phyloP scores from a whole-genome alignment of 2,888 invertebrate species.

The Chrysodeixis includens region DNA sequence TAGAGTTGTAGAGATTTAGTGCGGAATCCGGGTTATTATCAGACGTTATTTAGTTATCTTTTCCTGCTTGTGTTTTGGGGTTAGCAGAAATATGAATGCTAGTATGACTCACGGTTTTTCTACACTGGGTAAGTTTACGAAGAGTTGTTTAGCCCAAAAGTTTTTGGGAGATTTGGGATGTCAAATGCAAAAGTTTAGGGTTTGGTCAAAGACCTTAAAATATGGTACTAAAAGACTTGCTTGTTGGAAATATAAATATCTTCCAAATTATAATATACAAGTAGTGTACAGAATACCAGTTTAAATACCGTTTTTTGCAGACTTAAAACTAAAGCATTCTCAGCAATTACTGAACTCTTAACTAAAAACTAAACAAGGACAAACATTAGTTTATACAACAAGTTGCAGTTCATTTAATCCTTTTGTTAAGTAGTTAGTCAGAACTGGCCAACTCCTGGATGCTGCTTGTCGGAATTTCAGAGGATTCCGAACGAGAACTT shows the following conservation, averaged over 20 bases:
- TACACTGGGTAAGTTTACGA: too few species aligned
- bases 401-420: slow-evolving; percentile 54
- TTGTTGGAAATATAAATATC: too few species aligned
- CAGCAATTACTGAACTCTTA: slow-evolving; percentile 13
- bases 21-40: slow-evolving; percentile 34
- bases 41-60: slow-evolving; percentile 38
- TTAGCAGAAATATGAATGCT: neutral
- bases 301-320: too few species aligned
- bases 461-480: slow-evolving; percentile 39
- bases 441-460: slow-evolving; percentile 45
- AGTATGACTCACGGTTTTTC: too few species aligned
- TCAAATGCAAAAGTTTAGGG: too few species aligned
- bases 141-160: too few species aligned
- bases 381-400: slow-evolving; percentile 29
- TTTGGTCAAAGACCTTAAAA: too few species aligned
- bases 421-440: slow-evolving; percentile 60
- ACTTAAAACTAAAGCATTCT: neutral
- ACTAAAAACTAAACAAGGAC: slow-evolving; percentile 23
- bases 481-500: slow-evolving; percentile 56
- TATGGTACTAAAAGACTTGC: too few species aligned
- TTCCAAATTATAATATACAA: too few species aligned
- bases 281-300: too few species aligned
- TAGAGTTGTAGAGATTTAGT: slow-evolving; percentile 38
- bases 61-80: slow-evolving; percentile 33
- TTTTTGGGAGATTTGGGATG: too few species aligned